A percentile compares a stretch with the other conserved stretches of the same genome.
phyloP scores from a whole-genome alignment of 2,888 invertebrate genomes.

The Drosophila lutescens region DNA sequence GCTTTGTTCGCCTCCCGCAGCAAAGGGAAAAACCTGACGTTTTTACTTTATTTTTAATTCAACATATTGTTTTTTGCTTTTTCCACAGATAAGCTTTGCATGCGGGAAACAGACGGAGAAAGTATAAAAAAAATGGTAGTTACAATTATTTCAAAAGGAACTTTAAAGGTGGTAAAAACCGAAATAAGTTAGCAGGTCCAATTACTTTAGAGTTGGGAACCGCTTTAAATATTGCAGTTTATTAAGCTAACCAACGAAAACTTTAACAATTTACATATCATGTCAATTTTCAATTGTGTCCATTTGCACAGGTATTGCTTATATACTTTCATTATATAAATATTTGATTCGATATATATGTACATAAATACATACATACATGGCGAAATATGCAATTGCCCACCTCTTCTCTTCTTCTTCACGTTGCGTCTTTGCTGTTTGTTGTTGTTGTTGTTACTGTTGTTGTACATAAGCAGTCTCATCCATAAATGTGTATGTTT shows the following conservation, averaged over 20 bases:
- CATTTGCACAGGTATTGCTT: slow-evolving; percentile 31
- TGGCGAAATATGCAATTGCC: slow-evolving; percentile 46
- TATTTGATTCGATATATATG: slow-evolving; percentile 32
- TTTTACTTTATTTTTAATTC: slow-evolving; percentile 14
- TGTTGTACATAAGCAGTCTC: slow-evolving; percentile 44
- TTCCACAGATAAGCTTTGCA: slow-evolving; percentile 17
- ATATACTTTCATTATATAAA: slow-evolving; percentile 10
- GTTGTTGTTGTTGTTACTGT: slow-evolving; percentile 25
- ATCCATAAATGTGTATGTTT: slow-evolving; percentile 30
- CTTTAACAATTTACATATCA: slow-evolving; percentile 37
- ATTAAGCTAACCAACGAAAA: slow-evolving; percentile 25
- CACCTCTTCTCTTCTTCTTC: slow-evolving; percentile 24
- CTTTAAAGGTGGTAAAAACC: too few species aligned
- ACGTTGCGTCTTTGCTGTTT: slow-evolving; percentile 38
- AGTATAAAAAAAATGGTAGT: neutral
- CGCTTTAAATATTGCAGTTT: slow-evolving; percentile 8
- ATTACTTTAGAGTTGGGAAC: neutral
- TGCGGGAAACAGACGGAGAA: neutral
- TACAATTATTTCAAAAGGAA: neutral
- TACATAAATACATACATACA: slow-evolving; percentile 18
- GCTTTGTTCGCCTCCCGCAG: slow-evolving; percentile 31
- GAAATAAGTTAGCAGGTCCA: too few species aligned
- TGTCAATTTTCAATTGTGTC: slow-evolving; percentile 35
- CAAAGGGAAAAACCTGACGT: neutral
- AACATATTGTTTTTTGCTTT: slow-evolving; percentile 11